Evolutionary conservation across 2,888 invertebrate species (phyloP).

Genomic region (Steromphala cineraria): DNA sequence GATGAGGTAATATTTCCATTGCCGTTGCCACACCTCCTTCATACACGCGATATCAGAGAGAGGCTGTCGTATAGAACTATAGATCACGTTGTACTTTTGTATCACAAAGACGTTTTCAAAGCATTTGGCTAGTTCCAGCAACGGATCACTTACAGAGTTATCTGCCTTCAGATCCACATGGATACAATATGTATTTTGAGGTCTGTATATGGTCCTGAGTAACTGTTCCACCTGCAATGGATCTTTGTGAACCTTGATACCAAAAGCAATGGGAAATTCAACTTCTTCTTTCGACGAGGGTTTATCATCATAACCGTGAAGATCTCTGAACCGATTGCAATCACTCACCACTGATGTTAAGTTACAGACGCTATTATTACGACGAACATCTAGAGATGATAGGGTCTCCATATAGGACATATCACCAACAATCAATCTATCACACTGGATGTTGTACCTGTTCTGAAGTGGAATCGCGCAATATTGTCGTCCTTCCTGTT

Average conservation of each 20-base stretch:
- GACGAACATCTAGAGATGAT: too few species aligned
- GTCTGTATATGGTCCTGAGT: conserved; percentile 59
- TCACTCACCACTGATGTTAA: too few species aligned
- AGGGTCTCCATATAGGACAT: too few species aligned
- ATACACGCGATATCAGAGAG: conserved; percentile 18
- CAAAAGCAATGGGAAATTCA: conserved; percentile 46
- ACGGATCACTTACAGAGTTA: conserved; percentile 16
- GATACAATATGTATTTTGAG: conserved; percentile 60
- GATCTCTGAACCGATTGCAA: too few species aligned
- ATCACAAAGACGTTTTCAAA: conserved; percentile 52
- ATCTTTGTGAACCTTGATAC: conserved; percentile 38
- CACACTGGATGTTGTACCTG: too few species aligned
- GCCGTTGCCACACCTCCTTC: neutral
- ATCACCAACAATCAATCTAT: too few species aligned
- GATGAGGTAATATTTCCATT: conserved; percentile 66
- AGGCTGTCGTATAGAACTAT: neutral
- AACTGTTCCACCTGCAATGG: conserved; percentile 48
- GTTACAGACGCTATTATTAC: too few species aligned
- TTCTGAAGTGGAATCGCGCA: too few species aligned
- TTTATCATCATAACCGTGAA: too few species aligned
- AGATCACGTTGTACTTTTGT: conserved; percentile 32
- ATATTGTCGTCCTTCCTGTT: too few species aligned
- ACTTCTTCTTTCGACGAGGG: conserved; percentile 24
- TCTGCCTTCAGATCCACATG: conserved; percentile 54
- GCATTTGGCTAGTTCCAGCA: conserved; percentile 34